phyloP scores from a whole-genome alignment of 2,113 vertebrate genomes.

The Phodopus roborovskii region DNA sequence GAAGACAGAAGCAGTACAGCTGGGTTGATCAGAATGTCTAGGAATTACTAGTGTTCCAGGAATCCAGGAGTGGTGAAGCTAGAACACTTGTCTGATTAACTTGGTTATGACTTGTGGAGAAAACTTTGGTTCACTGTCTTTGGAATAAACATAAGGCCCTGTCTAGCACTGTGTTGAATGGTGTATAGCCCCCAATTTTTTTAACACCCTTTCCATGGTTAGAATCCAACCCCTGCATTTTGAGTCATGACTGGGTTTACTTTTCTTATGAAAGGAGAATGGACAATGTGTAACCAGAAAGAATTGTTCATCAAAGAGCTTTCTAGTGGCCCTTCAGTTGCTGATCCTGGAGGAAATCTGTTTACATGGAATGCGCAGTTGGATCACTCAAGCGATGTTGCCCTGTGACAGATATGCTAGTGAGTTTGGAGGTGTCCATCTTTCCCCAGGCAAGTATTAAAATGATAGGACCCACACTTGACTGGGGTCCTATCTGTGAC shows the following conservation, averaged over 20 bases:
- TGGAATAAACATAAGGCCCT: neutral
- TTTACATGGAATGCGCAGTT: fast-evolving
- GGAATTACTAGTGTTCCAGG: neutral
- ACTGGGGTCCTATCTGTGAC: neutral
- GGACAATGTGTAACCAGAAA: neutral
- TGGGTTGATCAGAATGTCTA: neutral
- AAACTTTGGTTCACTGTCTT: slow-evolving; percentile 22
- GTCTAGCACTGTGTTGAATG: neutral
- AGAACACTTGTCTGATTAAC: neutral
- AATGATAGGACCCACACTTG: neutral
- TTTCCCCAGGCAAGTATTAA: neutral
- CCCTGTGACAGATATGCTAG: fast-evolving
- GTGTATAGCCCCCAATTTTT: neutral
- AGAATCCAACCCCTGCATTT: neutral
- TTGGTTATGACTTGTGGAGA: neutral
- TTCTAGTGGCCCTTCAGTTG: neutral
- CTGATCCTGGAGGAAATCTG: neutral
- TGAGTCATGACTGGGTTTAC: neutral
- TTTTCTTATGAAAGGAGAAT: neutral
- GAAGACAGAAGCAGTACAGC: neutral
- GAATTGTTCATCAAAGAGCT: neutral
- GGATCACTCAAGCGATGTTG: neutral
- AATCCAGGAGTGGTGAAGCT: neutral
- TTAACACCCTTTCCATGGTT: neutral
- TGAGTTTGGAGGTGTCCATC: neutral